phyloP scores from a whole-genome alignment of 2,797 vertebrate species.

The Otolemur crassicaudatus region DNA sequence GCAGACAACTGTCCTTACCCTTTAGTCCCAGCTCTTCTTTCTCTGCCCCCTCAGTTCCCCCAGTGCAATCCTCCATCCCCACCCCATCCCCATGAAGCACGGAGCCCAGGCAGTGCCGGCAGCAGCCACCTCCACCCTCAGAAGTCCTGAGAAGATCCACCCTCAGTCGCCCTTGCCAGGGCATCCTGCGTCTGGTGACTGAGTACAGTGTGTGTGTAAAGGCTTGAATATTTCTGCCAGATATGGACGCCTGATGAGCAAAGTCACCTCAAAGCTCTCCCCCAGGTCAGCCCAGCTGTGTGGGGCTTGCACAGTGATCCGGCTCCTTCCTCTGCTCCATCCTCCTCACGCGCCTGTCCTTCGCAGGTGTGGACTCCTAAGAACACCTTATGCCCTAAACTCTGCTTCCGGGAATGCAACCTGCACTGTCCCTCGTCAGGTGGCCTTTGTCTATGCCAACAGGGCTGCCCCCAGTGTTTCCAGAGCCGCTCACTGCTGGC shows the following conservation, averaged over 20 bases:
- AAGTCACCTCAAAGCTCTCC: background rate
- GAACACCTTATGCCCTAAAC: background rate
- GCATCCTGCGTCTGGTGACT: background rate
- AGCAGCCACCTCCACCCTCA: background rate
- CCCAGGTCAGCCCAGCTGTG: background rate
- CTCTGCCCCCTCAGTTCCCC: background rate
- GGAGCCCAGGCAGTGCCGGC: background rate
- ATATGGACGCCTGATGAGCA: background rate
- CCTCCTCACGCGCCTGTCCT: background rate
- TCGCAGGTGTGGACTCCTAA: rapidly evolving
- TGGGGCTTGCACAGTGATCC: rapidly evolving
- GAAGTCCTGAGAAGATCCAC: background rate
- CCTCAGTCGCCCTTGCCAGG: rapidly evolving
- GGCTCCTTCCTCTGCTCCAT: background rate
- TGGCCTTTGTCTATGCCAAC: background rate
- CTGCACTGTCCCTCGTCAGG: background rate
- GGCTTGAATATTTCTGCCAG: background rate
- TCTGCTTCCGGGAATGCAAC: background rate
- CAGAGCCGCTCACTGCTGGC: background rate
- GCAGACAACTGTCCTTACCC: background rate
- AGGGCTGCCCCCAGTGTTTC: background rate
- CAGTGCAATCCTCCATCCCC: rapidly evolving
- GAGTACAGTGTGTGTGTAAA: rapidly evolving
- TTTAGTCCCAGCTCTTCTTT: background rate
- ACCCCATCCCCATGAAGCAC: background rate